phyloP scores from a whole-genome alignment of 2,113 vertebrate species.

The Poecilia latipinna region DNA sequence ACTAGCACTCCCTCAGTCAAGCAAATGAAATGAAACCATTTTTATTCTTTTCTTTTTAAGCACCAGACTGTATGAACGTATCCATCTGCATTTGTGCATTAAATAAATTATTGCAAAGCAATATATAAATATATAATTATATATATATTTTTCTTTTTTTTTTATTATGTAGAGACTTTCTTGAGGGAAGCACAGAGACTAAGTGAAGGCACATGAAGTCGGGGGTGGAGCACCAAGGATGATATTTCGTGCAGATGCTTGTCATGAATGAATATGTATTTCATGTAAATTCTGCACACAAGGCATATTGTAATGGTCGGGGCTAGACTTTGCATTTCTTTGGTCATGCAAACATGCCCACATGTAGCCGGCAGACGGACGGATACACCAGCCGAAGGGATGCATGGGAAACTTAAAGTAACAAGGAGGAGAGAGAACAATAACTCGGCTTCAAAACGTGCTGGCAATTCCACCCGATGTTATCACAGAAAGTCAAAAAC shows the following conservation, averaged over 20 bases:
- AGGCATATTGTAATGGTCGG: conserved; percentile 48
- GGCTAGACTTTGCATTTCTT: conserved; percentile 67
- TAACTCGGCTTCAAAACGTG: conserved; percentile 37
- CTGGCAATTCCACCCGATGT: neutral
- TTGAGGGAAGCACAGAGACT: neutral
- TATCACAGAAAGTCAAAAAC: conserved; percentile 7
- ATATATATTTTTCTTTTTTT: neutral
- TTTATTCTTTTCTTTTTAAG: conserved; percentile 12
- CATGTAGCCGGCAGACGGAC: conserved; percentile 52
- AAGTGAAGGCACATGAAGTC: conserved; percentile 8
- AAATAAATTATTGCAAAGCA: neutral
- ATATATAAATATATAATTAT: neutral
- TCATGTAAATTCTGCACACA: conserved; percentile 67
- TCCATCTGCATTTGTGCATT: conserved; percentile 16
- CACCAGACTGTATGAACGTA: conserved; percentile 4
- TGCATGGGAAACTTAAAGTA: conserved; percentile 30
- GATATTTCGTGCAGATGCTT: conserved; percentile 35
- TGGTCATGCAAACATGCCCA: conserved; percentile 68
- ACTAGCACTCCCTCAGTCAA: conserved; percentile 55
- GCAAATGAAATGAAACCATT: conserved; percentile 66
- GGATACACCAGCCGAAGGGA: conserved; percentile 17
- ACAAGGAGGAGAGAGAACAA: conserved; percentile 21
- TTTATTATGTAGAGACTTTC: neutral
- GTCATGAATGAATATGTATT: conserved; percentile 66
- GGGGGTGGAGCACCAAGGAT: neutral